Conservation (phyloP, 1,140 invertebrate species). For the Pristionchus pacificus region DNA sequence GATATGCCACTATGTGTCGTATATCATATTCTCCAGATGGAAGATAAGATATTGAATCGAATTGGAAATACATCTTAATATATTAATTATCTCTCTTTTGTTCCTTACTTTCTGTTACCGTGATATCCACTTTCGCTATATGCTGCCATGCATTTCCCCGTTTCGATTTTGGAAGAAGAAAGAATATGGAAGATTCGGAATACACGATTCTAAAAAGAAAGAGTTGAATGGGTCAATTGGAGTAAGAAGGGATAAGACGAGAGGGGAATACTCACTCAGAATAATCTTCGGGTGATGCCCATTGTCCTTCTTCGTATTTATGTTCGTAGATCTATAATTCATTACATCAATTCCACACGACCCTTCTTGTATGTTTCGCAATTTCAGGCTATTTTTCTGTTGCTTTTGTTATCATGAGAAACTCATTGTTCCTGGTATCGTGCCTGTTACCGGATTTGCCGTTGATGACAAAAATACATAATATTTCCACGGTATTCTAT, state of each 20-base stretch:
- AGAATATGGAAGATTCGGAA: slow-evolving; percentile 29
- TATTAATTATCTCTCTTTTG: not conserved
- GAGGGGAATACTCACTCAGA: no score
- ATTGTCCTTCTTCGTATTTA: slow-evolving; percentile 17
- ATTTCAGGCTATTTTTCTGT: no score
- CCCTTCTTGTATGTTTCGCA: no score
- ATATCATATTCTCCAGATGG: slow-evolving; percentile 13
- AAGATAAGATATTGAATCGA: not conserved
- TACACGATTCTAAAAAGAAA: slow-evolving; percentile 2
- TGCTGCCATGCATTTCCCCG: slow-evolving; percentile 33
- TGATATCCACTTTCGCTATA: slow-evolving; percentile 21
- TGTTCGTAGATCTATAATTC: slow-evolving; percentile 20
- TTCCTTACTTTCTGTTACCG: slow-evolving; percentile 14
- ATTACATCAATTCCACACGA: not conserved
- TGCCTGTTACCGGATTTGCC: no score
- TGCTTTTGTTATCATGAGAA: no score
- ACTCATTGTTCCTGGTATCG: no score
- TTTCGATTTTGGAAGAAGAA: slow-evolving; percentile 23
- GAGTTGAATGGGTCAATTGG: no score
- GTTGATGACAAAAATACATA: no score
- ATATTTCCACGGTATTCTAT: no score
- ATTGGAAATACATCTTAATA: not conserved
- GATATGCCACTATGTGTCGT: slow-evolving; percentile 2
- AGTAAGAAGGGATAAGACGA: no score
- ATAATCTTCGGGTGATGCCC: slow-evolving; percentile 35